phyloP scores from a whole-genome alignment of 2,797 vertebrate genomes.

The Hippocampus kuda region DNA sequence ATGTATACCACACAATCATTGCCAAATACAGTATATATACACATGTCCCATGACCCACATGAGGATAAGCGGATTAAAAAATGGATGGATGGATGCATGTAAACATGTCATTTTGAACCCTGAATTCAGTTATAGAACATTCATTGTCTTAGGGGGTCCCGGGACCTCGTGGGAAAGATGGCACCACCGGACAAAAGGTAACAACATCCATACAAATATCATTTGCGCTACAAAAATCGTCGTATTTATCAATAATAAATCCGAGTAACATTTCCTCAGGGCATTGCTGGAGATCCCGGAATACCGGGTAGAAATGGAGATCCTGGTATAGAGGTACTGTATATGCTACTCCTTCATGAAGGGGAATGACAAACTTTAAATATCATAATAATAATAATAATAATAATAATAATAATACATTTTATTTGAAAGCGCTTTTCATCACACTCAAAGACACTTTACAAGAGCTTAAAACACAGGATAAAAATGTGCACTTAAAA shows the following conservation, averaged over 20 bases:
- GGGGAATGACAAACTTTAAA: background rate
- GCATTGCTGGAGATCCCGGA: constrained; percentile 73
- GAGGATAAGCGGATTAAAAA: too few species aligned
- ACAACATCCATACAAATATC: constrained; percentile 6
- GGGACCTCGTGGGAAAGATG: constrained; percentile 58
- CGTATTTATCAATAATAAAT: background rate
- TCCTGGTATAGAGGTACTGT: constrained; percentile 68
- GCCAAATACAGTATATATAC: background rate
- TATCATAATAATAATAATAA: too few species aligned
- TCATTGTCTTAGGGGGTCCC: constrained; percentile 57
- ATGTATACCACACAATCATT: constrained; percentile 34
- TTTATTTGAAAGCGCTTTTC: too few species aligned
- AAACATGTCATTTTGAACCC: background rate
- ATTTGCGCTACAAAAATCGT: constrained; percentile 8
- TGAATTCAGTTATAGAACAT: background rate
- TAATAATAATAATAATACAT: too few species aligned
- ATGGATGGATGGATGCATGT: too few species aligned
- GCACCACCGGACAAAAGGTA: constrained; percentile 66
- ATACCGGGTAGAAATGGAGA: constrained; percentile 68
- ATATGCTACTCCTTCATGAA: background rate
- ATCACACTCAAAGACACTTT: too few species aligned
- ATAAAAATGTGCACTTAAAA: too few species aligned
- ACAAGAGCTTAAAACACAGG: too few species aligned
- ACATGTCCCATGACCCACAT: too few species aligned
- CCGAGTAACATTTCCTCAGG: constrained; percentile 42